Percentiles rank a stretch among this genome's conserved stretches.
Evolutionary conservation across 2,113 vertebrate species (phyloP).

Genomic region (Empidonax alnorum): DNA sequence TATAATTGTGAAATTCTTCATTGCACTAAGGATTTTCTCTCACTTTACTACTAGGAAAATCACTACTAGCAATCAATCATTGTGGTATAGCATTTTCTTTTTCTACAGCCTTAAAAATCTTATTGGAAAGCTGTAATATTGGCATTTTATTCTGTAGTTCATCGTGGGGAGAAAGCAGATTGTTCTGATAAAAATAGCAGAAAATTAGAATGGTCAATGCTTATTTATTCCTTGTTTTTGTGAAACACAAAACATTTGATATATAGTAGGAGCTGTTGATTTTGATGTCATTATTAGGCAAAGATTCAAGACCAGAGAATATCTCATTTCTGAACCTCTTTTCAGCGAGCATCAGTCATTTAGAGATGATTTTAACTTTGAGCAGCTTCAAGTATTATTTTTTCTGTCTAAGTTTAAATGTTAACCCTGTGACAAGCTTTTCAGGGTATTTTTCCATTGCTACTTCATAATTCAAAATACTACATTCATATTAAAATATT

Average conservation of each 20-base stretch:
- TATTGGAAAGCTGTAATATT: neutral
- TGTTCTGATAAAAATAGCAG: neutral
- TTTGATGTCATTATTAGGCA: neutral
- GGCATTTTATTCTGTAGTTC: neutral
- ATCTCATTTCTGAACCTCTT: neutral
- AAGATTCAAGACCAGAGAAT: neutral
- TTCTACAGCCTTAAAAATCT: neutral
- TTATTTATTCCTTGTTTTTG: neutral
- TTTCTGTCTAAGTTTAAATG: neutral
- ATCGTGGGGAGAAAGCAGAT: neutral
- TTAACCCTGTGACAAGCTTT: neutral
- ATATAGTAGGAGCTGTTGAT: neutral
- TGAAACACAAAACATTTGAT: neutral
- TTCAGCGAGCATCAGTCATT: neutral
- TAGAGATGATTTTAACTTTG: neutral
- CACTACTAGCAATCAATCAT: neutral
- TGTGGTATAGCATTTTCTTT: neutral
- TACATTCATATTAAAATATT: neutral
- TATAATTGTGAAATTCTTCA: neutral
- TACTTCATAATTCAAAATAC: neutral
- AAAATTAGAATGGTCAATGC: neutral
- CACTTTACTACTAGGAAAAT: neutral
- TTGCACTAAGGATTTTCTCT: neutral
- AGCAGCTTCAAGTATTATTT: neutral
- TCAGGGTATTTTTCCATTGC: neutral